These are phyloP conservation scores for Leptinotarsa undecemlineata DNA, from an alignment of 1,140 invertebrate species.

Conservation along the genomic window DNA sequence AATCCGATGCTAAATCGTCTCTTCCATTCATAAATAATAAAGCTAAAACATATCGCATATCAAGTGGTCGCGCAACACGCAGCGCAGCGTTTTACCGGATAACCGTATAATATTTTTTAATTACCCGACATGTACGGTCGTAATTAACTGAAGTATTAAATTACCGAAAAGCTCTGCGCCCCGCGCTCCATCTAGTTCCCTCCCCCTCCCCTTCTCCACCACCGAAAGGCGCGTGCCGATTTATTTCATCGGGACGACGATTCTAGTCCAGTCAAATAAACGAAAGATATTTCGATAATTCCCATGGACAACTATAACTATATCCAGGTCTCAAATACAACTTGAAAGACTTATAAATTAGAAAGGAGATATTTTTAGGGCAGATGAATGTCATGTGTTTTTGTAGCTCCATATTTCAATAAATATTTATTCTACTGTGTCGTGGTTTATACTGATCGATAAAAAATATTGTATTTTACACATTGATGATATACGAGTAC, in stretches of 20 bases:
- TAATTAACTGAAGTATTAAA: conserved; percentile 13
- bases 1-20: neutral
- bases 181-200: neutral
- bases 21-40: neutral
- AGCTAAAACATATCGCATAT: conserved; percentile 1
- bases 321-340: too few species aligned
- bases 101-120: conserved; percentile 8
- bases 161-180: neutral
- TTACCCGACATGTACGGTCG: conserved; percentile 8
- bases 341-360: too few species aligned
- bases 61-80: neutral
- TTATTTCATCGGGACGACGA: conserved; percentile 7
- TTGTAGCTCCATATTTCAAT: too few species aligned
- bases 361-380: too few species aligned
- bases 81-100: conserved; percentile 4
- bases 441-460: too few species aligned
- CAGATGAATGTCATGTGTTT: too few species aligned
- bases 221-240: conserved; percentile 15
- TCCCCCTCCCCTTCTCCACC: neutral
- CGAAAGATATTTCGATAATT: too few species aligned
- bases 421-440: too few species aligned
- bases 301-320: too few species aligned
- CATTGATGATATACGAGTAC: too few species aligned
- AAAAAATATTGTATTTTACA: too few species aligned
- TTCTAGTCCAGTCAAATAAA: too few species aligned